A percentile compares a stretch with the other conserved stretches of the same genome.
Evolutionary conservation across 2,888 invertebrate species (phyloP).

Genomic region (Elmis aenea): DNA sequence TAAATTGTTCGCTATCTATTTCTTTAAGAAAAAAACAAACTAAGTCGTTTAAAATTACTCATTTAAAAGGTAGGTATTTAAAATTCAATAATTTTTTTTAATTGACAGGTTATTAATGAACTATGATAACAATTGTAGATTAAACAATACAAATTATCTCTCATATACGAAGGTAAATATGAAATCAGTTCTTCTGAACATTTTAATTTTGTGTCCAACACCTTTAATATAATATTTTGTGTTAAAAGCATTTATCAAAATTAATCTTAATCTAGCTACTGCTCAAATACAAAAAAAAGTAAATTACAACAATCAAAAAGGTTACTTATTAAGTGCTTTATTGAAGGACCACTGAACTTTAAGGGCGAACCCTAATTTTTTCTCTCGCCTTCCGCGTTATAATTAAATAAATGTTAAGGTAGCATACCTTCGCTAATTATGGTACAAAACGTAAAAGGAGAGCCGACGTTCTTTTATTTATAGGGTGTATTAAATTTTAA

Average conservation of each 20-base stretch:
- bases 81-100: too few species aligned
- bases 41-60: too few species aligned
- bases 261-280: background rate
- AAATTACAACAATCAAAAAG: background rate
- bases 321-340: background rate
- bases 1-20: too few species aligned
- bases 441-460: background rate
- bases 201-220: too few species aligned
- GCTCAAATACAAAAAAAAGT: background rate
- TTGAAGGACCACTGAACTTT: background rate
- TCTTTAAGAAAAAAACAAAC: too few species aligned
- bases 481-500: slow-evolving; percentile 3
- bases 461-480: slow-evolving; percentile 5
- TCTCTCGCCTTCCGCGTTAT: slow-evolving; percentile 8
- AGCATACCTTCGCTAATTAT: slow-evolving; percentile 6
- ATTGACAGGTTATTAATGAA: too few species aligned
- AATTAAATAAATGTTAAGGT: slow-evolving; percentile 7
- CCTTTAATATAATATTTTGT: too few species aligned
- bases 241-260: background rate
- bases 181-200: too few species aligned
- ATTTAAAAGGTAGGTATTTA: too few species aligned
- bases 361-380: slow-evolving; percentile 5
- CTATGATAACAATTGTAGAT: too few species aligned
- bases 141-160: too few species aligned
- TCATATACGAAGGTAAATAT: too few species aligned